A percentile compares a stretch with the other conserved stretches of the same genome.
Evolutionary conservation across 2,797 vertebrate species (phyloP).

Genomic region (Melanitta fusca): DNA sequence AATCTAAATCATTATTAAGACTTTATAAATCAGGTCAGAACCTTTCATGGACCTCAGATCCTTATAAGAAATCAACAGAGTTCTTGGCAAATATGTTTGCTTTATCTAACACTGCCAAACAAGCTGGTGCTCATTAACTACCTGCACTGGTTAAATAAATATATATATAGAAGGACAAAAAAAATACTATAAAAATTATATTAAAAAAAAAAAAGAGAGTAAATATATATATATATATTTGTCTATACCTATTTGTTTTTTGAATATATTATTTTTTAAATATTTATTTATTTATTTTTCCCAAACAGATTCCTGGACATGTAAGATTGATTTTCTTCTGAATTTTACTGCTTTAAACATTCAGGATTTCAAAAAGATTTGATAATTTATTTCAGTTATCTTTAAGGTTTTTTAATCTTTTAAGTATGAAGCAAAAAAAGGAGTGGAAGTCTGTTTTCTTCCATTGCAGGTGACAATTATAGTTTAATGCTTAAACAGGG

Average conservation of each 20-base stretch:
- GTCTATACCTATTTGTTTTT: no score
- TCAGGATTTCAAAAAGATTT: neutral
- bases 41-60: neutral
- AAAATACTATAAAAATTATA: neutral
- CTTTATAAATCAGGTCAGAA: neutral
- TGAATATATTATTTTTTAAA: no score
- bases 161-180: neutral
- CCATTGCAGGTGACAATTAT: neutral
- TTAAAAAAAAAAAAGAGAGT: neutral
- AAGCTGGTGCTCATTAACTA: neutral
- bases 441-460: neutral
- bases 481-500: neutral
- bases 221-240: neutral
- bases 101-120: neutral
- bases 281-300: no score
- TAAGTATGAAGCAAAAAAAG: neutral
- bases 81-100: neutral
- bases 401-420: neutral
- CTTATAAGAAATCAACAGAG: neutral
- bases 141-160: neutral
- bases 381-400: neutral
- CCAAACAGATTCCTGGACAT: neutral
- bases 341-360: neutral
- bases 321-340: neutral
- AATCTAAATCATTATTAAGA: neutral